Evolutionary conservation across 2,888 invertebrate genomes (phyloP).

Genomic region (Synanthedon myopaeformis): DNA sequence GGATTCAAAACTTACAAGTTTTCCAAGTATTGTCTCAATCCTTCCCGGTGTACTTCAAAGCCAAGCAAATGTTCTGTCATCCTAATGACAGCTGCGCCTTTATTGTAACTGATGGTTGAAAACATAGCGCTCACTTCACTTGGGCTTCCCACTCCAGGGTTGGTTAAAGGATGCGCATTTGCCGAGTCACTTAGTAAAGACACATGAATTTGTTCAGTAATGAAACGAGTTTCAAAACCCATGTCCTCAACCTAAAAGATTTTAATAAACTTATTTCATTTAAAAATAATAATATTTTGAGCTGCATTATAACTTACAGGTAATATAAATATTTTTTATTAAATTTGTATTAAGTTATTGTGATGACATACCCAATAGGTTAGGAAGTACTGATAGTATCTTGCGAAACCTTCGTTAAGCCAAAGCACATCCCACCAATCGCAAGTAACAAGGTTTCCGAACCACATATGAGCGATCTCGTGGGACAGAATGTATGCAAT

Average conservation of each 20-base stretch:
- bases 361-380: slow-evolving; percentile 58
- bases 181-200: slow-evolving; percentile 73
- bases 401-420: slow-evolving; percentile 78
- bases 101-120: slow-evolving; percentile 76
- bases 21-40: slow-evolving; percentile 68
- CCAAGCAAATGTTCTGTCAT: slow-evolving; percentile 77
- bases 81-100: slow-evolving; percentile 75
- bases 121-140: slow-evolving; percentile 73
- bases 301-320: background rate
- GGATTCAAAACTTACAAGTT: slow-evolving; percentile 40
- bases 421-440: slow-evolving; percentile 76
- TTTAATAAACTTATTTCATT: too few relatives aligned
- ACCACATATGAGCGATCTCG: slow-evolving; percentile 82
- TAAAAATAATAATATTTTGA: slow-evolving; percentile 3
- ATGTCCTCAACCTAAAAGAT: slow-evolving; percentile 69
- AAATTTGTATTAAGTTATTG: too few relatives aligned
- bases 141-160: slow-evolving; percentile 66
- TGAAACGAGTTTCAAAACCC: slow-evolving; percentile 77
- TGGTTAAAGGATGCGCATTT: slow-evolving; percentile 71
- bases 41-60: slow-evolving; percentile 53
- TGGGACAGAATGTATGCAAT: slow-evolving; percentile 74
- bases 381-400: slow-evolving; percentile 78
- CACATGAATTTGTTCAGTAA: slow-evolving; percentile 75
- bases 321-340: too few relatives aligned
- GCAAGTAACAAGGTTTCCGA: slow-evolving; percentile 75